Percentiles rank a stretch among this genome's conserved stretches.
phyloP scores from a whole-genome alignment of 1,140 invertebrate species.

The Hesperophylax magnus region DNA sequence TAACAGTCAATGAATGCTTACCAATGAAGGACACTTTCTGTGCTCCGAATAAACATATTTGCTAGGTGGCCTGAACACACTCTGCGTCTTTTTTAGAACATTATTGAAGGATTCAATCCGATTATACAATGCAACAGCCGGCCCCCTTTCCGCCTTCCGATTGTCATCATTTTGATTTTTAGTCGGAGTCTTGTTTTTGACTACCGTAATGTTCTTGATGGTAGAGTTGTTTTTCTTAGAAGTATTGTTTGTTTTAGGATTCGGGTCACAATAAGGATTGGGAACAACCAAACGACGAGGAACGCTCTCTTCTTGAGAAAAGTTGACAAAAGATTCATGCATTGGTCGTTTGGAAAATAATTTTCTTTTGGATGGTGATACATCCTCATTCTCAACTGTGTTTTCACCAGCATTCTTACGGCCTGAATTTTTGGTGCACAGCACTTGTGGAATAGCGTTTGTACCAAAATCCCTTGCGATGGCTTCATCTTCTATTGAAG shows the following conservation, averaged over 20 bases:
- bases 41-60: conserved; percentile 37
- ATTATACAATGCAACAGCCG: conserved; percentile 9
- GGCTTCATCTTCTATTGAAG: neutral
- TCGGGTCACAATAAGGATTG: conserved; percentile 21
- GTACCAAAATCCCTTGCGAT: conserved; percentile 3
- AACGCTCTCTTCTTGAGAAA: conserved; percentile 26
- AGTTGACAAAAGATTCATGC: conserved; percentile 34
- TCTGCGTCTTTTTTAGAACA: conserved; percentile 31
- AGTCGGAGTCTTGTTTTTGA: conserved; percentile 8
- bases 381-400: neutral
- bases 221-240: neutral
- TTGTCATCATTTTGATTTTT: conserved; percentile 18
- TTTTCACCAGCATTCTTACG: neutral
- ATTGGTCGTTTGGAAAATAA: conserved; percentile 46
- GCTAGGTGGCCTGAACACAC: conserved; percentile 22
- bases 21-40: conserved; percentile 38
- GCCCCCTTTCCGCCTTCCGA: neutral
- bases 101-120: conserved; percentile 24
- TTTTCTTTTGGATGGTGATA: conserved; percentile 44
- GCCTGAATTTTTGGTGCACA: neutral
- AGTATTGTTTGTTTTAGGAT: conserved; percentile 8
- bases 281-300: conserved; percentile 7
- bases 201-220: too few species aligned
- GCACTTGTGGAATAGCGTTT: neutral
- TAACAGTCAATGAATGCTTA: neutral